Evolutionary conservation across 2,797 vertebrate genomes (phyloP).

Genomic region (Mormyrops attenuatus): DNA sequence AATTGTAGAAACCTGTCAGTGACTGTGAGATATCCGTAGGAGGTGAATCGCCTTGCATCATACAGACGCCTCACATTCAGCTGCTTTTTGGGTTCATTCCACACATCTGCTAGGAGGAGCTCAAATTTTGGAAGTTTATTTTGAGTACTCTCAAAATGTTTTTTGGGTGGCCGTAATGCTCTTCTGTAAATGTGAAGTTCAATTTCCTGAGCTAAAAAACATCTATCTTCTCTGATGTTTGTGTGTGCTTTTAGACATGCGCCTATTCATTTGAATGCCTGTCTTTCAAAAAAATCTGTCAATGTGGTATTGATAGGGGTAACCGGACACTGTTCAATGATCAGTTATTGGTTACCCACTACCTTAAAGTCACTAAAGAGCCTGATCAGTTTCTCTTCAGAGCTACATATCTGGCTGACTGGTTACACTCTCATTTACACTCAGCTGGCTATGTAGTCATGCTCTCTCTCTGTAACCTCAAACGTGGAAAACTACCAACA

Average conservation of each 20-base stretch:
- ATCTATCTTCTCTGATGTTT: neutral
- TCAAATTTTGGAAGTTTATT: neutral
- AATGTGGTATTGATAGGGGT: neutral
- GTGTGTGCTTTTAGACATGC: neutral
- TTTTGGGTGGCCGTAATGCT: neutral
- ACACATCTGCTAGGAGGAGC: neutral
- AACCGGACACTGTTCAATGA: no score
- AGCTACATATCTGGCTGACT: neutral
- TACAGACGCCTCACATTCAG: neutral
- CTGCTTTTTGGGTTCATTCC: neutral
- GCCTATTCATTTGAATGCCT: neutral
- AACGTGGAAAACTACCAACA: neutral
- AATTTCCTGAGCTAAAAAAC: neutral
- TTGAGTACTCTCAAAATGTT: neutral
- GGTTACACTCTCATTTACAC: neutral
- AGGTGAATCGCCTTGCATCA: neutral
- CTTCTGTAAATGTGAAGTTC: neutral
- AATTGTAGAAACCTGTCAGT: neutral
- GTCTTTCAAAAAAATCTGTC: neutral
- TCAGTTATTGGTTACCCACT: neutral
- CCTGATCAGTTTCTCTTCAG: neutral
- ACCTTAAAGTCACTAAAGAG: neutral
- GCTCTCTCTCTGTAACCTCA: neutral
- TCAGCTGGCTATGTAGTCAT: neutral
- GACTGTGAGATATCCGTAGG: neutral